Conservation (phyloP, 2,888 invertebrate genomes). For the Chouioia cunea region DNA sequence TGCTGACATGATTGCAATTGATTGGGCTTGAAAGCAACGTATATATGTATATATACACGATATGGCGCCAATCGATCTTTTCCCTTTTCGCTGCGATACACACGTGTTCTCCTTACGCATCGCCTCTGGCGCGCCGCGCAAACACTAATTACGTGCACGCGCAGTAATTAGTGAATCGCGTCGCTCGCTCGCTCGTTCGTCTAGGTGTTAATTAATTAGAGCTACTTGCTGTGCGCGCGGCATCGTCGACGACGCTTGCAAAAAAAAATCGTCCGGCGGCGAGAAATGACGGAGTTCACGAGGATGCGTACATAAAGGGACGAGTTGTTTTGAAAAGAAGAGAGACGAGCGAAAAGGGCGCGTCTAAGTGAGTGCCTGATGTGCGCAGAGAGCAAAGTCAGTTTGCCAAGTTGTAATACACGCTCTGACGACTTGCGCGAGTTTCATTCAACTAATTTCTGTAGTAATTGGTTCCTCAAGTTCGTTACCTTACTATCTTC, state of each 20-base stretch:
- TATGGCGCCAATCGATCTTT: slow-evolving; percentile 11
- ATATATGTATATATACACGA: no score
- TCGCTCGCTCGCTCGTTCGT: slow-evolving; percentile 47
- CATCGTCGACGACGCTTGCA: slow-evolving; percentile 1
- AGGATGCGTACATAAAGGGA: background rate
- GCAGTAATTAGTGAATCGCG: slow-evolving; percentile 64
- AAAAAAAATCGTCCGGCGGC: background rate
- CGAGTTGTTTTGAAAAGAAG: background rate
- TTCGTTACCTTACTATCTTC: no score
- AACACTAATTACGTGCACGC: slow-evolving; percentile 64
- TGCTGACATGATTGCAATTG: slow-evolving; percentile 24
- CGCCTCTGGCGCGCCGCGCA: slow-evolving; percentile 35
- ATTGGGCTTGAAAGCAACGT: slow-evolving; percentile 18
- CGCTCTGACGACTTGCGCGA: no score
- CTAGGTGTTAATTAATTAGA: slow-evolving; percentile 68
- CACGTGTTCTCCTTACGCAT: no score
- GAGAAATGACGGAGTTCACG: background rate
- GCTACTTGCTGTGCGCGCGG: slow-evolving; percentile 56
- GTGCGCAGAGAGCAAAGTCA: no score
- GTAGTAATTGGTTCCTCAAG: no score
- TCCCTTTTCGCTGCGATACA: no score
- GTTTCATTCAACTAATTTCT: no score
- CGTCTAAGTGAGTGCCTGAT: background rate
- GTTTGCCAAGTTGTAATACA: no score
- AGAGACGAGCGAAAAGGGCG: slow-evolving; percentile 19